phyloP scores from a whole-genome alignment of 1,140 invertebrate genomes.

The Cotesia vestalis region DNA sequence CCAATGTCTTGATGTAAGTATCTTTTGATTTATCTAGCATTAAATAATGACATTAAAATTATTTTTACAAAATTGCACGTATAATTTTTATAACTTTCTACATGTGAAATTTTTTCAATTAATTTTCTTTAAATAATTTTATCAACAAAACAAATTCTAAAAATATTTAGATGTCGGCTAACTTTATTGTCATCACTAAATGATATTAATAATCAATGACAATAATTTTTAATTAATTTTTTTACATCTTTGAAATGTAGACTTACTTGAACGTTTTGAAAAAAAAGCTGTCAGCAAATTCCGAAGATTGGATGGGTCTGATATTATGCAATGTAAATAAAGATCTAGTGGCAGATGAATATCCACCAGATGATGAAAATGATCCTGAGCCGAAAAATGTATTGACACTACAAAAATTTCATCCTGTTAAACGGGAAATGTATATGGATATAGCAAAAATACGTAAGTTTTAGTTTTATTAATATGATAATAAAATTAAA shows the following conservation, averaged over 20 bases:
- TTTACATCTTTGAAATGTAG: not conserved
- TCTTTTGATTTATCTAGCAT: not conserved
- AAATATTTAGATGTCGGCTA: too few relatives aligned
- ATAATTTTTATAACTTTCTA: too few relatives aligned
- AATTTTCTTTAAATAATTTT: too few relatives aligned
- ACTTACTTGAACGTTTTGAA: conserved; percentile 35
- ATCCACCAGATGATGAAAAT: conserved; percentile 35
- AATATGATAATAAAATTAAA: not conserved
- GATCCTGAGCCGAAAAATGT: not conserved
- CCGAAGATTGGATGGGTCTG: conserved; percentile 48
- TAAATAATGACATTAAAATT: too few relatives aligned
- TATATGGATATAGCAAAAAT: conserved; percentile 37
- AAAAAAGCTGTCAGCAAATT: conserved; percentile 44
- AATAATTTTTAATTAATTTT: not conserved
- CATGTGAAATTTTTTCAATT: too few relatives aligned
- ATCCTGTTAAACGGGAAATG: conserved; percentile 23
- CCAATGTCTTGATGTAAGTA: conserved; percentile 4
- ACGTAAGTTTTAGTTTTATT: conserved; percentile 27
- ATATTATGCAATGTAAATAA: conserved; percentile 44
- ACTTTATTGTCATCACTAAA: not conserved
- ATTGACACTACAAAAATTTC: conserved; percentile 30
- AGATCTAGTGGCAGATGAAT: conserved; percentile 33
- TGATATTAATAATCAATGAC: not conserved
- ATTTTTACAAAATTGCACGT: too few relatives aligned
- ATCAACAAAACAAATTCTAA: too few relatives aligned